Base-by-base conservation (phyloP, 1,140 invertebrate species). In the Dreissena polymorpha region DNA sequence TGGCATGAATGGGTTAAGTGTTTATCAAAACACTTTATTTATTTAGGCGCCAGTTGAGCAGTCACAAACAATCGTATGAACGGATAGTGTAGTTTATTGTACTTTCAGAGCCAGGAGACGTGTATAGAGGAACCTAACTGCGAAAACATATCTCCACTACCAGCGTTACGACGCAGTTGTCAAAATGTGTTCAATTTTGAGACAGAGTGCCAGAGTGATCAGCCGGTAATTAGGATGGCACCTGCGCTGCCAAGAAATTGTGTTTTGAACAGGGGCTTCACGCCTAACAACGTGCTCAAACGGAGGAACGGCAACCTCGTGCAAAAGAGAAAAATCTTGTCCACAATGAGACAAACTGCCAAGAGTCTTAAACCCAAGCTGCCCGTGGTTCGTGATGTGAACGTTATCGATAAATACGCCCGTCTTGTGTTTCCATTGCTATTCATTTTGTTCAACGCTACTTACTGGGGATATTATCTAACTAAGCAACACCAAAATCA, bases 321-420 rank as follows among this genome's bases (percentile, higher is more conserved):
- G 16, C 84, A 88, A 70, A 88, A 87, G 27, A 83, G 87, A 13
- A 86, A 87, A 70, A 60, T 93, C 16, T 83, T 93, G 71, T 90
- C 90, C 18, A 88, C 88, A 86, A 84, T 92, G 64, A 91, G 86
- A 79, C 85, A 90, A 55, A 89, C 87, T 77, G 91, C 91, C 2
- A 91, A 91, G 71, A 88, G 83, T 25, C 87, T 92, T 55, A 89
- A 88, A 29, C 87, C 88, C 51, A 90, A 90, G 76, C 96, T 99
- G 93, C 98, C 97, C 0, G 96, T 96, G 92, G 98, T 99, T 87
- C 97, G 98, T 90, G 98, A 99, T 93, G 98, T 99, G 55, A 99
- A 99, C 92, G 96, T 98, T 65, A 99, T 99, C 89, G 98, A 99
- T 93, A 98, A 98, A 90, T 98, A 98, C 91, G 98, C 98, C 12